A percentile compares a stretch with the other conserved stretches of the same genome.
Conservation (phyloP, 2,797 vertebrate genomes). For the Poeciliopsis infans region DNA sequence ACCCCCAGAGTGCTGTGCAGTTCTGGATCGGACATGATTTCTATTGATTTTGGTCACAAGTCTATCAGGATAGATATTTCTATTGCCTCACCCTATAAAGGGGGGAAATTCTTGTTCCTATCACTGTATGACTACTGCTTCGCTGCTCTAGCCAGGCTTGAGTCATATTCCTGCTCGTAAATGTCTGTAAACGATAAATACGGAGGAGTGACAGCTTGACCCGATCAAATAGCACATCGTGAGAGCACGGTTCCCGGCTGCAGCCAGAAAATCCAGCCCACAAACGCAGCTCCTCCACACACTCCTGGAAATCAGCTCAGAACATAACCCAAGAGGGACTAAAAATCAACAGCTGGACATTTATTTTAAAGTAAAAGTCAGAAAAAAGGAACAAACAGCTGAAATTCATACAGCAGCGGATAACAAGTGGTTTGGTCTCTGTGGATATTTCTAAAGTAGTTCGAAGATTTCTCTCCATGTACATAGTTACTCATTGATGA, state of each 20-base stretch:
- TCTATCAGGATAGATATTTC: too few species aligned
- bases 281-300: conserved; percentile 25
- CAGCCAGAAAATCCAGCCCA: conserved; percentile 33
- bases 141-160: conserved; percentile 31
- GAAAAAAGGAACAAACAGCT: conserved; percentile 31
- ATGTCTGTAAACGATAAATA: conserved; percentile 53
- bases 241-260: conserved; percentile 36
- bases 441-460: conserved; percentile 7
- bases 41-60: too few species aligned
- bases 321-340: conserved; percentile 8
- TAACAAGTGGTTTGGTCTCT: conserved; percentile 55
- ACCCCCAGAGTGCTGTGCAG: too few species aligned
- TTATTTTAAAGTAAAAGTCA: conserved; percentile 12
- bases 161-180: conserved; percentile 50
- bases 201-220: conserved; percentile 34
- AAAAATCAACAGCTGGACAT: conserved; percentile 27
- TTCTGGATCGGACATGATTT: too few species aligned
- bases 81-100: too few species aligned
- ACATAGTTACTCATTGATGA: conserved; percentile 60
- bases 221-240: conserved; percentile 61
- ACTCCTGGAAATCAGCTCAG: conserved; percentile 28
- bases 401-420: conserved; percentile 43
- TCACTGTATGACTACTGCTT: conserved; percentile 23
- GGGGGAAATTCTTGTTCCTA: too few species aligned
- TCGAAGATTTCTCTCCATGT: conserved; percentile 24